phyloP scores from a whole-genome alignment of 1,140 invertebrate genomes.

The Eurosta solidaginis region DNA sequence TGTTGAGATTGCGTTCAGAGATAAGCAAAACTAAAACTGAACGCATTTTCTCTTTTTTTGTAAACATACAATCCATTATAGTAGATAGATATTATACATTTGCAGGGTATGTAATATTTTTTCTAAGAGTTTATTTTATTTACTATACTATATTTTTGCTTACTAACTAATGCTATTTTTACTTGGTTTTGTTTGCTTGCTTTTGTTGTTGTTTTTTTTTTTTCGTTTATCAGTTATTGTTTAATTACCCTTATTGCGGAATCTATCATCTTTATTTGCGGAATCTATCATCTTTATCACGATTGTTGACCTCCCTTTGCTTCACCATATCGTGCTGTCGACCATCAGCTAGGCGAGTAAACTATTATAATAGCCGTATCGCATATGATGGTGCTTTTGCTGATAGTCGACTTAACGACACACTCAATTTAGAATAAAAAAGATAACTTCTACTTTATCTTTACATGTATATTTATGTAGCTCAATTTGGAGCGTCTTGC shows the following conservation, averaged over 20 bases:
- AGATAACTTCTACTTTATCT: neutral
- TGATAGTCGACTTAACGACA: no score
- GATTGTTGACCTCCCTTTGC: no score
- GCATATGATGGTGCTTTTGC: no score
- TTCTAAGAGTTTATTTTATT: neutral
- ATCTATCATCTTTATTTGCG: no score
- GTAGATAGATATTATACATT: neutral
- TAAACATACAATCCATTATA: neutral
- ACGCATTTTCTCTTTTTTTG: neutral
- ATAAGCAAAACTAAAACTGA: neutral
- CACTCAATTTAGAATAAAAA: neutral
- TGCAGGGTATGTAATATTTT: neutral
- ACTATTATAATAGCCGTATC: neutral
- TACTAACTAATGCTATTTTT: neutral
- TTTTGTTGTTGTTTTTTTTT: neutral
- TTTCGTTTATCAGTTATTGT: neutral
- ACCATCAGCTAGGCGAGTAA: neutral
- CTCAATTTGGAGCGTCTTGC: neutral
- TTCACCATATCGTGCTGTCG: neutral
- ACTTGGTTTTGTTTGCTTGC: neutral
- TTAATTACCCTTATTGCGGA: slow-evolving; percentile 9
- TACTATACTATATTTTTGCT: neutral
- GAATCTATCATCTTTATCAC: no score
- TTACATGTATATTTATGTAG: neutral
- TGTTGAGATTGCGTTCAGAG: neutral